phyloP scores from a whole-genome alignment of 2,888 invertebrate genomes.

The Agrochola circellaris region DNA sequence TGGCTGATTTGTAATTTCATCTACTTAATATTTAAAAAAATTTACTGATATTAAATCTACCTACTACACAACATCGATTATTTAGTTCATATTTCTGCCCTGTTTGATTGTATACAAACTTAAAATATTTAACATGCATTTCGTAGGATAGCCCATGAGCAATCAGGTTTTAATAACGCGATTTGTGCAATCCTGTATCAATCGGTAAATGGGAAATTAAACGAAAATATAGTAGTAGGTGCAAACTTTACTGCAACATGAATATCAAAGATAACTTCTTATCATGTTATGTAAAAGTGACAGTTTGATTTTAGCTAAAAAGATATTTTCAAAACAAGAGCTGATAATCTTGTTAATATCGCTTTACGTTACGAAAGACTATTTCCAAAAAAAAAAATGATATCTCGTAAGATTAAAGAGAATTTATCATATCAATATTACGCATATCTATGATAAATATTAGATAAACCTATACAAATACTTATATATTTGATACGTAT shows the following conservation, averaged over 20 bases:
- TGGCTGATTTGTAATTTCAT: too few species aligned
- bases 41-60: too few species aligned
- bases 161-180: too few species aligned
- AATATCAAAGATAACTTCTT: conserved; percentile 14
- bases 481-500: conserved; percentile 7
- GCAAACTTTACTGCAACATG: conserved; percentile 21
- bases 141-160: too few species aligned
- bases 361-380: not conserved
- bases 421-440: not conserved
- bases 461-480: not conserved
- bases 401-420: not conserved
- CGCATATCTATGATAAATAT: not conserved
- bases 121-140: too few species aligned
- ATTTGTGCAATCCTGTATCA: too few species aligned
- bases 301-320: conserved; percentile 16
- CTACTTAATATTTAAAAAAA: too few species aligned
- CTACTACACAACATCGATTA: too few species aligned
- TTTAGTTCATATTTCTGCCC: too few species aligned
- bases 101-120: too few species aligned
- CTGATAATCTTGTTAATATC: not conserved
- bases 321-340: conserved; percentile 18
- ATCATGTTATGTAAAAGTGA: conserved; percentile 13
- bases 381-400: not conserved
- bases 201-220: not conserved
- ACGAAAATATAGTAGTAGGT: not conserved